phyloP scores from a whole-genome alignment of 2,888 invertebrate genomes.

The Nowickia ferox region DNA sequence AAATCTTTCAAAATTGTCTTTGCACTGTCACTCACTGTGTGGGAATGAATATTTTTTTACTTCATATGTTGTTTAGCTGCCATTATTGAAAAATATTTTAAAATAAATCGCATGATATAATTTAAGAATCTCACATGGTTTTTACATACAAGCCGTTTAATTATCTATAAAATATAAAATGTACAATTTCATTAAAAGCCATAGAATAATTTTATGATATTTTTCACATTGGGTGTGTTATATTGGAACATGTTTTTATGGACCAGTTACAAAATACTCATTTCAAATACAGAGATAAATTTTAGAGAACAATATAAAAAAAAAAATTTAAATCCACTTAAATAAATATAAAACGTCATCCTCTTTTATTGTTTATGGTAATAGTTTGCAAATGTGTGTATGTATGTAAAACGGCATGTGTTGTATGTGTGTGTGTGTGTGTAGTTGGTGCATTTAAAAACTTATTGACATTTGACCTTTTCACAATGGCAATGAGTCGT shows the following conservation, averaged over 20 bases:
- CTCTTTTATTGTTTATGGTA: constrained; percentile 50
- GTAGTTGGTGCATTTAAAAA: constrained; percentile 55
- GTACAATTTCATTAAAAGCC: constrained; percentile 29
- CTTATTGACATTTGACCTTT: constrained; percentile 70
- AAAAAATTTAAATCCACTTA: constrained; percentile 2
- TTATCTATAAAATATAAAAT: constrained; percentile 9
- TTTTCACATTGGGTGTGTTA: constrained; percentile 62
- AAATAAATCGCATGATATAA: constrained; percentile 36
- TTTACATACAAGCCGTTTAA: constrained; percentile 9
- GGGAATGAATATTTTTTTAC: background rate
- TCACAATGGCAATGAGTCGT: constrained; percentile 70
- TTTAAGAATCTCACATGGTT: constrained; percentile 15
- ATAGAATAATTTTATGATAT: constrained; percentile 37
- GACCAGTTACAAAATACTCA: constrained; percentile 28
- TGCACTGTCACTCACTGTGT: constrained; percentile 37
- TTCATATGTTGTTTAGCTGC: background rate
- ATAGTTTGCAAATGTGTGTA: constrained; percentile 21
- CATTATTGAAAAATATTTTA: constrained; percentile 7
- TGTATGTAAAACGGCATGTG: background rate
- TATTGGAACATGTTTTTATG: constrained; percentile 42
- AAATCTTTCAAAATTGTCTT: background rate
- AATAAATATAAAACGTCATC: constrained; percentile 59
- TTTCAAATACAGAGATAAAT: constrained; percentile 35
- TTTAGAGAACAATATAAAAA: constrained; percentile 18
- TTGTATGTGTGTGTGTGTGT: background rate